phyloP scores from a whole-genome alignment of 1,140 invertebrate genomes.

The Littorina saxatilis region DNA sequence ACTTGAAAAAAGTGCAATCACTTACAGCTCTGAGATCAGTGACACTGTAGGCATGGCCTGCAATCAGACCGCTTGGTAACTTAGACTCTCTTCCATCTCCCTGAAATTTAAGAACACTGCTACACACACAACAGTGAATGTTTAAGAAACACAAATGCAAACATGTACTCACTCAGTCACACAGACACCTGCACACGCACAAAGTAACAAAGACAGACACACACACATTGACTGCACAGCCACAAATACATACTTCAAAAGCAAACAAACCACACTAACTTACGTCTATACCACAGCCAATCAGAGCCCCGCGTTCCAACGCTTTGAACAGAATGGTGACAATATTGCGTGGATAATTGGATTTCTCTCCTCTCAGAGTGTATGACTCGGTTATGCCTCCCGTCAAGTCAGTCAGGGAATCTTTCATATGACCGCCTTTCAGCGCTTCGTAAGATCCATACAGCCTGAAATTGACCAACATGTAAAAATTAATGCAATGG shows the following conservation, averaged over 20 bases:
- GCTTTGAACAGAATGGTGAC: constrained; percentile 95
- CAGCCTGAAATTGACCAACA: constrained; percentile 80
- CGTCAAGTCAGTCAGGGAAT: constrained; percentile 99
- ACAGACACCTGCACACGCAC: too few species aligned
- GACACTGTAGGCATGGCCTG: constrained; percentile 96
- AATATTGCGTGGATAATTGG: constrained; percentile 81
- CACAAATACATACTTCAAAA: too few species aligned
- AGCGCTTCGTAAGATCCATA: constrained; percentile 98
- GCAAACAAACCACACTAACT: too few species aligned
- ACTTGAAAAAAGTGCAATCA: too few species aligned
- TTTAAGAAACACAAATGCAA: too few species aligned
- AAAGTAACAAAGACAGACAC: too few species aligned
- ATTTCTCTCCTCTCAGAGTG: constrained; percentile 58
- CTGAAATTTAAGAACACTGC: too few species aligned
- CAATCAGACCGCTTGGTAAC: constrained; percentile 90
- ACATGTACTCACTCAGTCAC: too few species aligned
- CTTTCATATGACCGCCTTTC: constrained; percentile 97
- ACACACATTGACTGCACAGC: too few species aligned
- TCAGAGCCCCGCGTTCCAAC: constrained; percentile 93
- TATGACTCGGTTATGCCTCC: constrained; percentile 93
- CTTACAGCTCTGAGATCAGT: constrained; percentile 87
- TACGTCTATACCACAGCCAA: constrained; percentile 98
- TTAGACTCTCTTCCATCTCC: constrained; percentile 83
- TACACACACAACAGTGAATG: too few species aligned
- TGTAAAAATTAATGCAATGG: background rate